These are phyloP conservation scores for Pycnomerus fuliginosus DNA, from an alignment of 2,888 invertebrate species.

Conservation along the genomic window DNA sequence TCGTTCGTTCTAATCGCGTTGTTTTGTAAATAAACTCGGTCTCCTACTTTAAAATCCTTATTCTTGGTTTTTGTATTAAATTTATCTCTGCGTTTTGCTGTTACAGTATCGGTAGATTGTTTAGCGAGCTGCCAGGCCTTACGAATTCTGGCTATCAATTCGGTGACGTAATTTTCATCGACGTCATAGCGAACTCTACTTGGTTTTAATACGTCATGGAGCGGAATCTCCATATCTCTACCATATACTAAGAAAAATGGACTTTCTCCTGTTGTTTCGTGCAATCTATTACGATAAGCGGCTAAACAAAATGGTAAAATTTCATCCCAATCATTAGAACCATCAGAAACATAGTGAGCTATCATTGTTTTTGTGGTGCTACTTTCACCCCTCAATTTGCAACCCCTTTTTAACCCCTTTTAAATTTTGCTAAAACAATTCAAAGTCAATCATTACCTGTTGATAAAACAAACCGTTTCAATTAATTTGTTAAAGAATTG, in stretches of 20 bases:
- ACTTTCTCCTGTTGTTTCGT: slow-evolving; percentile 20
- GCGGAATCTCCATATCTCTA: slow-evolving; percentile 11
- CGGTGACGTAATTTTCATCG: slow-evolving; percentile 25
- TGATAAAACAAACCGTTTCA: too few relatives aligned
- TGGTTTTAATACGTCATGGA: slow-evolving; percentile 14
- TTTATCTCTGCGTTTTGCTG: not conserved
- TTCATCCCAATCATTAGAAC: slow-evolving; percentile 27
- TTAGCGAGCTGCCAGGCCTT: slow-evolving; percentile 4
- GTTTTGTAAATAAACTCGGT: too few relatives aligned
- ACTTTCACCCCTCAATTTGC: too few relatives aligned
- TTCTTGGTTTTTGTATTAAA: not conserved
- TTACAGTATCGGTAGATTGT: not conserved
- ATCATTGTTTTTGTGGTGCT: not conserved
- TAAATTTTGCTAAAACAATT: too few relatives aligned
- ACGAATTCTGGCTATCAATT: too few relatives aligned
- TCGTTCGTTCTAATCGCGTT: too few relatives aligned
- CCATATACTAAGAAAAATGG: slow-evolving; percentile 25
- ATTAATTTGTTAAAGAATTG: too few relatives aligned
- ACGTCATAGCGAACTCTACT: slow-evolving; percentile 20
- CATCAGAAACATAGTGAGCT: too few relatives aligned
- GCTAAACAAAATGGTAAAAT: slow-evolving; percentile 20
- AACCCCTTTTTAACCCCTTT: too few relatives aligned
- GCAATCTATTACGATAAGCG: slow-evolving; percentile 13
- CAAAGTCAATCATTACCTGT: too few relatives aligned
- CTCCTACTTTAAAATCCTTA: not conserved